Conservation (phyloP, 1,140 invertebrate species). For the Apis florea region DNA sequence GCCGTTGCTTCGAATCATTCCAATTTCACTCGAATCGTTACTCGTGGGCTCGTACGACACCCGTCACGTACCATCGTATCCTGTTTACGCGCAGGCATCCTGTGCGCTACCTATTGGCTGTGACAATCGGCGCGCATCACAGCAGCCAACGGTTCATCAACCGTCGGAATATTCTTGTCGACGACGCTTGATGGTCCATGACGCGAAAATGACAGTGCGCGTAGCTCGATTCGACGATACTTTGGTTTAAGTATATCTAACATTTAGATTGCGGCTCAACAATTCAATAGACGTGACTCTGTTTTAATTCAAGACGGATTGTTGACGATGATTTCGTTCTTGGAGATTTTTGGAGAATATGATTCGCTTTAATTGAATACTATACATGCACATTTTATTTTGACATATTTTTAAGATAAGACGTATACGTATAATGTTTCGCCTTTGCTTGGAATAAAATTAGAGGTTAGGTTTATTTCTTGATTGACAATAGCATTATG, state of each 20-base stretch:
- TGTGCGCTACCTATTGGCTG: slow-evolving; percentile 12
- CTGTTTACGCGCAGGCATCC: slow-evolving; percentile 25
- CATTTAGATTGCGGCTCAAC: neutral
- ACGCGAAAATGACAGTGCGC: slow-evolving; percentile 31
- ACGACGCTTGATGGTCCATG: slow-evolving; percentile 35
- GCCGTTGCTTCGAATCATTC: neutral
- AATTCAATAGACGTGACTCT: neutral
- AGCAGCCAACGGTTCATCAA: slow-evolving; percentile 21
- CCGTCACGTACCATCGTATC: slow-evolving; percentile 18
- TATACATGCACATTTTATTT: too few species aligned
- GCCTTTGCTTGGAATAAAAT: too few species aligned
- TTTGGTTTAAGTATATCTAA: neutral
- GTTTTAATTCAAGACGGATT: neutral
- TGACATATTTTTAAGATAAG: too few species aligned
- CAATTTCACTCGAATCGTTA: slow-evolving; percentile 13
- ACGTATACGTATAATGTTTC: too few species aligned
- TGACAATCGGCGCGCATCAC: slow-evolving; percentile 28
- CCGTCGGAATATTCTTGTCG: slow-evolving; percentile 39
- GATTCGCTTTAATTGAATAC: too few species aligned
- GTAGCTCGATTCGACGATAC: slow-evolving; percentile 11
- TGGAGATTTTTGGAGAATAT: too few species aligned
- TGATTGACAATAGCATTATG: too few species aligned
- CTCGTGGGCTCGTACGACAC: neutral
- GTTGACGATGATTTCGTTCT: neutral
- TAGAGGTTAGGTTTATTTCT: too few species aligned